Evolutionary conservation across 2,888 invertebrate species (phyloP), one percentile per base, ranked within the genome.

Genomic region (Diarsia brunnea): DNA sequence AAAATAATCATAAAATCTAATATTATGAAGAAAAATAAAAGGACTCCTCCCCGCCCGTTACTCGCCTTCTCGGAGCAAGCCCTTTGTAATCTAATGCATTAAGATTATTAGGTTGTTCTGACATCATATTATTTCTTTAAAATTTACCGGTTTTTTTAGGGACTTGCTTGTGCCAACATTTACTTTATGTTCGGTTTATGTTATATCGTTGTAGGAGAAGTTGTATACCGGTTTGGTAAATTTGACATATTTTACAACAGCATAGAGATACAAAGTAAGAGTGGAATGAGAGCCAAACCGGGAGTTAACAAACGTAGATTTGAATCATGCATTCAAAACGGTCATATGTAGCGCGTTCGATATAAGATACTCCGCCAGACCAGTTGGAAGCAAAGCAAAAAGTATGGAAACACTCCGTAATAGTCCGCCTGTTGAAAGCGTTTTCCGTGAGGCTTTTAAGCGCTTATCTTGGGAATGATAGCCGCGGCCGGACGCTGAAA

Each of bases 391-490:
- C 86, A 89, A 91, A 93, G 93, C 91, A 94, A 95, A 95, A 95
- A 95, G 92, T 94, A 91, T 90, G 90, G 91, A 90, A 93, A 91
- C 91, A 92, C 90, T 87, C 91, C 83, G 93, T 94, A 95, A 94
- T 94, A 95, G 94, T 93, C 91, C 89, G 92, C 91, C 91, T 91
- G 92, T 94, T 95, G 94, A 95, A 95, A 96, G 94, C 95, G 94
- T 92, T 96, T 94, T 95, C 92, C 94, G 91, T 93, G 93, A 94
- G 93, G 96, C 96, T 96, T 96, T 96, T 96, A 96, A 96, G 95
- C 95, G 96, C 96, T 96, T 95, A 96, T 96, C 96, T 95, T 95
- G 95, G 92, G 93, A 95, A 95, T 95, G 96, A 96, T 96, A 96
- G 95, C 95, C 94, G 92, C 92, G 93, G 92, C 95, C 95, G 95